A percentile compares a stretch with the other conserved stretches of the same genome.
Evolutionary conservation across 2,888 invertebrate species (phyloP).

Genomic region (Diplazon laetatorius): DNA sequence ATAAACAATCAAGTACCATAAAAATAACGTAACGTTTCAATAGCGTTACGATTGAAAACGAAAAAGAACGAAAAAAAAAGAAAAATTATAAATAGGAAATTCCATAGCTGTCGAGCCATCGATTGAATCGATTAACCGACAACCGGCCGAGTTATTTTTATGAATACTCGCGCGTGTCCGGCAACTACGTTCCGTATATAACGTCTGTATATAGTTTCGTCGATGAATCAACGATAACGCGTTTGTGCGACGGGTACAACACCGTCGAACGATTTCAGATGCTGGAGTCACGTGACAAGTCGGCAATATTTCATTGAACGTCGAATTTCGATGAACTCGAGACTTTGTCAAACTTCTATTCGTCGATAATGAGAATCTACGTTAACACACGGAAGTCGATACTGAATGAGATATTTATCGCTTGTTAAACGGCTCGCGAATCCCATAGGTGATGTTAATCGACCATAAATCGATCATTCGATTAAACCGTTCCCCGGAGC

Average conservation of each 20-base stretch:
- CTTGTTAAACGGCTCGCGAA: neutral
- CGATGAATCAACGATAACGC: conserved; percentile 26
- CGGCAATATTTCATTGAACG: too few relatives aligned
- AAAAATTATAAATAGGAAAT: conserved; percentile 10
- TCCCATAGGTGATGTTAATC: neutral
- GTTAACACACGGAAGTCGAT: neutral
- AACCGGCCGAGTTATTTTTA: conserved; percentile 10
- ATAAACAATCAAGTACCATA: too few relatives aligned
- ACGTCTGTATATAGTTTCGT: neutral
- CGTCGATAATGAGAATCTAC: neutral
- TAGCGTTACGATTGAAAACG: too few relatives aligned
- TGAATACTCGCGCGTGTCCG: conserved; percentile 4
- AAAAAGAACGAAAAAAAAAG: too few relatives aligned
- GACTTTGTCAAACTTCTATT: neutral
- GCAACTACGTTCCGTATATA: neutral
- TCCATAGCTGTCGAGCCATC: conserved; percentile 4
- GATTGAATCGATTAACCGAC: neutral
- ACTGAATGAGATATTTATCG: neutral
- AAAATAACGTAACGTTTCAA: too few relatives aligned
- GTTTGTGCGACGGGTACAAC: neutral
- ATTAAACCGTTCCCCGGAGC: neutral
- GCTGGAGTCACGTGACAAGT: too few relatives aligned
- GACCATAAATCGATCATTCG: neutral
- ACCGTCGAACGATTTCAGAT: too few relatives aligned
- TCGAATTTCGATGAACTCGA: neutral